Conservation (phyloP, 64 coral and sea anemone genomes). For the Hydrozoanthus tunicans region DNA sequence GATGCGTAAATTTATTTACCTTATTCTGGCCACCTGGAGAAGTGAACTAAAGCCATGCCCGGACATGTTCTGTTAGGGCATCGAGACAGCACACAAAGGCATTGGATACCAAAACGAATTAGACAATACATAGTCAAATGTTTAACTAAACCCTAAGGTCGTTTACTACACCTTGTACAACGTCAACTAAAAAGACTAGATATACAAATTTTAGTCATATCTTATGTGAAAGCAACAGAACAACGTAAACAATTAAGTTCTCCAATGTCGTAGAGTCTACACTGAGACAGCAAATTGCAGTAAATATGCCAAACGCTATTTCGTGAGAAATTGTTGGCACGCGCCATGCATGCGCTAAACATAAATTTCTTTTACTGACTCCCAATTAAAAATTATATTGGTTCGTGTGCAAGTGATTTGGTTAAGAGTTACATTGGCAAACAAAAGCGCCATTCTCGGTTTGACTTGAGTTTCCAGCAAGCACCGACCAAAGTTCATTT, state of each 20-base stretch:
- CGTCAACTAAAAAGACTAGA: neutral
- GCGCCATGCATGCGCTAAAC: neutral
- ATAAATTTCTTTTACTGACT: neutral
- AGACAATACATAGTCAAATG: neutral
- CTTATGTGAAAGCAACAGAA: neutral
- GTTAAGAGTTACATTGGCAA: neutral
- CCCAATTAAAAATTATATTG: constrained; percentile 21
- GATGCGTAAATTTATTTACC: neutral
- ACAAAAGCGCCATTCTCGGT: neutral
- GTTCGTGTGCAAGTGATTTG: neutral
- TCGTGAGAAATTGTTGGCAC: constrained; percentile 11
- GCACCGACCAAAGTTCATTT: constrained; percentile 5
- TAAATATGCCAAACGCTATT: neutral
- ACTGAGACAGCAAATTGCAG: neutral
- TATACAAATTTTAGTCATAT: neutral
- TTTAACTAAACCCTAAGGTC: neutral
- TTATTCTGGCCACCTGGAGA: neutral
- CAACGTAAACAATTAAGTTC: too few relatives aligned
- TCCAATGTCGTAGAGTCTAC: neutral
- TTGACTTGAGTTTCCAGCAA: neutral
- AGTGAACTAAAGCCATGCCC: neutral
- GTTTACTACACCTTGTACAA: constrained; percentile 6
- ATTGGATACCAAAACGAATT: neutral
- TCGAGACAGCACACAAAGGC: neutral
- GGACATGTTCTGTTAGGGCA: neutral